Conservation (phyloP, 2,113 vertebrate species). For the Mormoops blainvillei region DNA sequence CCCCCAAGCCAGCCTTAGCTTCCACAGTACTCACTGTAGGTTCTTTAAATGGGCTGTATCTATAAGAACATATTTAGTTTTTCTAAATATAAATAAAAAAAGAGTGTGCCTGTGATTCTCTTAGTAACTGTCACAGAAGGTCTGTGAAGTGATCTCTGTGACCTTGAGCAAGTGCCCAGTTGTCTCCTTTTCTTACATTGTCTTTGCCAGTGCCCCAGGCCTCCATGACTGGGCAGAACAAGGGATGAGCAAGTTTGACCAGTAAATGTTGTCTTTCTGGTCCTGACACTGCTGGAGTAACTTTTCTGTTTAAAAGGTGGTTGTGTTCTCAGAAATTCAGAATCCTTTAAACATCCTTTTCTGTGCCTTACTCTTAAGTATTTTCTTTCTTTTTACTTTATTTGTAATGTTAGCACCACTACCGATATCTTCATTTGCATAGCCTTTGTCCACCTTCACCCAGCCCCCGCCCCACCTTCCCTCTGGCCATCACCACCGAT, state of each 20-base stretch:
- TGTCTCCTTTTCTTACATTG: not conserved
- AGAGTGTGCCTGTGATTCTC: not conserved
- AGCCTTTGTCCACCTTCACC: too few relatives aligned
- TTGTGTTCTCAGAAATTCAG: not conserved
- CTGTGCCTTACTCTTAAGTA: not conserved
- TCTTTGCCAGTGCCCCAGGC: too few relatives aligned
- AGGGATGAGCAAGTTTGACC: not conserved
- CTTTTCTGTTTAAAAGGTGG: not conserved
- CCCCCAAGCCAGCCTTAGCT: not conserved
- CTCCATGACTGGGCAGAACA: not conserved
- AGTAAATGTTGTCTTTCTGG: not conserved
- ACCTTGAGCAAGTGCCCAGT: fast-evolving
- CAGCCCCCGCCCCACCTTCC: too few relatives aligned
- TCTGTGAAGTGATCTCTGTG: not conserved
- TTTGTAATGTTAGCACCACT: too few relatives aligned
- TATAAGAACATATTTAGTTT: not conserved
- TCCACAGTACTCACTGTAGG: not conserved
- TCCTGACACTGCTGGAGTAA: not conserved
- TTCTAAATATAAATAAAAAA: not conserved
- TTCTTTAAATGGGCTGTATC: not conserved
- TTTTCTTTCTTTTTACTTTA: too few relatives aligned
- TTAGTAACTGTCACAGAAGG: not conserved
- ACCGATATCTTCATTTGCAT: too few relatives aligned
- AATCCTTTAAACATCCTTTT: not conserved
- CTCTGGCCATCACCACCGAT: too few relatives aligned